Conservation (phyloP, 1,140 invertebrate species). For the Drosophila ficusphila region DNA sequence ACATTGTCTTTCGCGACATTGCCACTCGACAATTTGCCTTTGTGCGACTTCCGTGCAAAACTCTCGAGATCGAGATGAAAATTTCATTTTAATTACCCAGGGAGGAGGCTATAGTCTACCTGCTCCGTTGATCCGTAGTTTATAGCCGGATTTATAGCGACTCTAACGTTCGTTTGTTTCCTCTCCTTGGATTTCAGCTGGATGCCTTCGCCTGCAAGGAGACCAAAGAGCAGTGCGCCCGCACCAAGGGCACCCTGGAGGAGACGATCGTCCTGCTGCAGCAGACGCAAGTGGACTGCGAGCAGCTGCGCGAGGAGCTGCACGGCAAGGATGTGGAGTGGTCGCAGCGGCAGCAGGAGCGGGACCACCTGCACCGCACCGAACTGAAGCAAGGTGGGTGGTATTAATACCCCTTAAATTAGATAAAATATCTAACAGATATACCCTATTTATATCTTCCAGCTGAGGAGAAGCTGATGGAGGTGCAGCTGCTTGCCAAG, state of each 20-base stretch:
- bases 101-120: not conserved
- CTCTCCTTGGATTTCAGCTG: conserved; percentile 85
- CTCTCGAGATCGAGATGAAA: conserved; percentile 27
- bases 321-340: conserved; percentile 83
- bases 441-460: not conserved
- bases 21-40: conserved; percentile 22
- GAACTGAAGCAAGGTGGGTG: conserved; percentile 73
- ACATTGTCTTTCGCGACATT: conserved; percentile 16
- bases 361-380: conserved; percentile 56
- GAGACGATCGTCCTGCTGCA: conserved; percentile 85
- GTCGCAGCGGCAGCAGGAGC: conserved; percentile 60
- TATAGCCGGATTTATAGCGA: conserved; percentile 39
- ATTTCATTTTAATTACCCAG: conserved; percentile 50
- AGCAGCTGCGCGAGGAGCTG: conserved; percentile 85
- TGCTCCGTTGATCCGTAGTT: conserved; percentile 1
- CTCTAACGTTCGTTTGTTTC: conserved; percentile 17
- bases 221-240: conserved; percentile 84
- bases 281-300: conserved; percentile 85
- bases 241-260: conserved; percentile 85
- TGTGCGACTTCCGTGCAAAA: conserved; percentile 36
- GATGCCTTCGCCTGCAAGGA: conserved; percentile 86
- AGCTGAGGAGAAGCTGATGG: conserved; percentile 69
- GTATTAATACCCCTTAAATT: not conserved
- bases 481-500: conserved; percentile 70
- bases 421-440: not conserved